Percentiles rank a stretch among this genome's conserved stretches.
phyloP scores from a whole-genome alignment of 2,113 vertebrate genomes.

The Bagarius yarrelli region DNA sequence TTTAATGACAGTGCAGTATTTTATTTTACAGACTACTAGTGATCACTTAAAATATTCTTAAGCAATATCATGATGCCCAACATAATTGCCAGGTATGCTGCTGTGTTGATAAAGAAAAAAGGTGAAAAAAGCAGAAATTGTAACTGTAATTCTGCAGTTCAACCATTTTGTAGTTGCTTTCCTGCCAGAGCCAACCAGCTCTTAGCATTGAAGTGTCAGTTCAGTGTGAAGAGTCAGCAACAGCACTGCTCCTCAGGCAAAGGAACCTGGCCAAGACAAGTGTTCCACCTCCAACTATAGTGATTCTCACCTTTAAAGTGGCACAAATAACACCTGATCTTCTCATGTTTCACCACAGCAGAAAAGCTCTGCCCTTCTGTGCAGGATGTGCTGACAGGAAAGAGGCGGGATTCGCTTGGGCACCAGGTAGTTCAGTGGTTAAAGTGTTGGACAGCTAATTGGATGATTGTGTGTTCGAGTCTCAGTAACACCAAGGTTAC shows the following conservation, averaged over 20 bases:
- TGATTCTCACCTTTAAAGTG: slow-evolving; percentile 11
- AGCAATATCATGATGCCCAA: too few relatives aligned
- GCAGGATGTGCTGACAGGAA: too few relatives aligned
- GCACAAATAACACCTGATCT: not conserved
- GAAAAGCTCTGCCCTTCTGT: too few relatives aligned
- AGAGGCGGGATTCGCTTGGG: too few relatives aligned
- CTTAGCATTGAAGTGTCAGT: slow-evolving; percentile 47
- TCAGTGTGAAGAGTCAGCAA: slow-evolving; percentile 27
- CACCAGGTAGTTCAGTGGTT: too few relatives aligned
- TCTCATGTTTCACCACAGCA: too few relatives aligned
- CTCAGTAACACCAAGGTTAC: too few relatives aligned
- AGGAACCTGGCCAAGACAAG: slow-evolving; percentile 47
- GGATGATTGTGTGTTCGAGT: too few relatives aligned
- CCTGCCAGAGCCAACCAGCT: slow-evolving; percentile 40
- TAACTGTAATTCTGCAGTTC: slow-evolving; percentile 48
- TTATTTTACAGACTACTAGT: too few relatives aligned
- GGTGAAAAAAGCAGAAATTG: slow-evolving; percentile 16
- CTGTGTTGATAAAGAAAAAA: slow-evolving; percentile 32
- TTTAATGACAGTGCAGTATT: too few relatives aligned
- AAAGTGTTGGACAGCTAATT: too few relatives aligned
- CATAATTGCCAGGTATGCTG: not conserved
- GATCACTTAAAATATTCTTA: too few relatives aligned
- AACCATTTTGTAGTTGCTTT: slow-evolving; percentile 47
- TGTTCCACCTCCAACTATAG: slow-evolving; percentile 41
- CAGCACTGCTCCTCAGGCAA: slow-evolving; percentile 29